Percentiles rank a stretch among this genome's conserved stretches.
These are phyloP conservation scores for Argyra leucocephala DNA, from an alignment of 2,888 invertebrate genomes.

Conservation along the genomic window DNA sequence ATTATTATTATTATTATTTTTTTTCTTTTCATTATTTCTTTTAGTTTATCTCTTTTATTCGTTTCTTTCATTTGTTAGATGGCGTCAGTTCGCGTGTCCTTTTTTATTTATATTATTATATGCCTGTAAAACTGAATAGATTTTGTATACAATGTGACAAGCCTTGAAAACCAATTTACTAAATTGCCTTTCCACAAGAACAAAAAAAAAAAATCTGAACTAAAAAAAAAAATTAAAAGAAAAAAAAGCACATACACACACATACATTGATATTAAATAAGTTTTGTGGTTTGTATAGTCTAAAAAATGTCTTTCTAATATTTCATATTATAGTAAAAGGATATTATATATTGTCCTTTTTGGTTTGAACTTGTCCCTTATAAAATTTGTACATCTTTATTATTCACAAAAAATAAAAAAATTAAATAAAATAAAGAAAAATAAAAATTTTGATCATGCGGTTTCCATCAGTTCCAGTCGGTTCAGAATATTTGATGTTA, in stretches of 20 bases:
- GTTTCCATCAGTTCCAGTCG: background rate
- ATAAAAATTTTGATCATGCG: background rate
- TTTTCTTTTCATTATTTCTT: too few relatives aligned
- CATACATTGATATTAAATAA: too few relatives aligned
- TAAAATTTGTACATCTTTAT: background rate
- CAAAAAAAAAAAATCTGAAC: background rate
- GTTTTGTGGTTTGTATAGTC: background rate
- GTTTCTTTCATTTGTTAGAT: background rate
- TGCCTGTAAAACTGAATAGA: background rate
- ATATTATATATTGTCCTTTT: background rate
- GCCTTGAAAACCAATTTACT: conserved; percentile 3
- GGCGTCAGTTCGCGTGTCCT: background rate
- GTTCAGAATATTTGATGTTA: background rate
- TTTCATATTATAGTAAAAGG: background rate
- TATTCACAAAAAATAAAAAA: background rate
- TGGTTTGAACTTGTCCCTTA: background rate
- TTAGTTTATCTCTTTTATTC: too few relatives aligned
- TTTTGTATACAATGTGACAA: background rate
- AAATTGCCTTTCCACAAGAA: background rate
- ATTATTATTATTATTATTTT: too few relatives aligned
- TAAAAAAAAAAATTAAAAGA: background rate
- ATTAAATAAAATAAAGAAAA: background rate
- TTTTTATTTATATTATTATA: background rate
- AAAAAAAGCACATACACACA: too few relatives aligned
- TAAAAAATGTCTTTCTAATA: background rate